These are phyloP conservation scores for Eupristina koningsbergeri DNA, from an alignment of 1,140 invertebrate species.

Conservation along the genomic window DNA sequence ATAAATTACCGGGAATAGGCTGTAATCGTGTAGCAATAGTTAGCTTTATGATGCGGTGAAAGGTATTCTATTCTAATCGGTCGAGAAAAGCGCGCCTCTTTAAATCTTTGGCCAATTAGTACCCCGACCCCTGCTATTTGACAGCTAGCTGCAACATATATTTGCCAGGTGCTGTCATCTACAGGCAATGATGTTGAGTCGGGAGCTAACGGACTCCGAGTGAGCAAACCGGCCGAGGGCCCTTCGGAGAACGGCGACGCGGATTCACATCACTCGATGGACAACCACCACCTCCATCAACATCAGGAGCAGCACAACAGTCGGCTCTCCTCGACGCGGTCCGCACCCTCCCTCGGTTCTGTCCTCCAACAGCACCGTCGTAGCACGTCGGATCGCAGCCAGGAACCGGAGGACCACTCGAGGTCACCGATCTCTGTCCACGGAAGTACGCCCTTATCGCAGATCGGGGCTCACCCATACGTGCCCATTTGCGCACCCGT, in stretches of 20 bases:
- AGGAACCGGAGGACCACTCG: constrained; percentile 56
- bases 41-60: too few relatives aligned
- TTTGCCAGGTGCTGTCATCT: constrained; percentile 77
- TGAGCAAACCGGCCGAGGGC: constrained; percentile 64
- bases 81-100: constrained; percentile 38
- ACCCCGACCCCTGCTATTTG: constrained; percentile 72
- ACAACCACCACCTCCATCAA: background rate
- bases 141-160: constrained; percentile 75
- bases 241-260: constrained; percentile 39
- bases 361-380: constrained; percentile 23
- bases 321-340: constrained; percentile 72
- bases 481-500: constrained; percentile 59
- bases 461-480: constrained; percentile 82
- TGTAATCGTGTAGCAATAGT: too few relatives aligned
- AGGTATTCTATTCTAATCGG: too few relatives aligned
- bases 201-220: constrained; percentile 75
- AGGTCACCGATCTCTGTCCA: constrained; percentile 73
- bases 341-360: constrained; percentile 62
- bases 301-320: constrained; percentile 8
- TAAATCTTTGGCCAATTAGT: constrained; percentile 48
- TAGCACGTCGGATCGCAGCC: constrained; percentile 13
- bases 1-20: too few relatives aligned
- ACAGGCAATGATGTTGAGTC: constrained; percentile 76
- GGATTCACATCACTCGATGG: background rate
- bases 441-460: constrained; percentile 88